Evolutionary conservation across 2,888 invertebrate species (phyloP).

Genomic region (Adelognathus sp.): DNA sequence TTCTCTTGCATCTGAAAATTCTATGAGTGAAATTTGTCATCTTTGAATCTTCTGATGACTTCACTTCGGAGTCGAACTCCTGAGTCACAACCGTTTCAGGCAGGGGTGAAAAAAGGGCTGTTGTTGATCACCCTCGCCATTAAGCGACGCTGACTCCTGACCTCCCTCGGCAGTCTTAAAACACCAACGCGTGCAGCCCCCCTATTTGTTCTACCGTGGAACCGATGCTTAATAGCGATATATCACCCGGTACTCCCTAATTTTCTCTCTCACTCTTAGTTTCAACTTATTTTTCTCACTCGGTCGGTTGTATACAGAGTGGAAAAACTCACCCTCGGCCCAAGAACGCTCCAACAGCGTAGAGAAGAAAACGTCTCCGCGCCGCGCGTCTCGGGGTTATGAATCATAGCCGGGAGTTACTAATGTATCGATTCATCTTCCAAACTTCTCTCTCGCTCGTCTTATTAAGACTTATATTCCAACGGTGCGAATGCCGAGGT

Average conservation of each 20-base stretch:
- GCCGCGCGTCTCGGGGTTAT: slow-evolving; percentile 64
- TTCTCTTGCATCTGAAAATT: too few relatives aligned
- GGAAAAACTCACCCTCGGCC: slow-evolving; percentile 9
- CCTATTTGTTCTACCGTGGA: slow-evolving; percentile 76
- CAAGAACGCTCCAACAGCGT: neutral
- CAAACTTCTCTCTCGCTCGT: slow-evolving; percentile 2
- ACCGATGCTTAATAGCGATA: slow-evolving; percentile 76
- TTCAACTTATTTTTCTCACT: slow-evolving; percentile 28
- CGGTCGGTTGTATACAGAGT: neutral
- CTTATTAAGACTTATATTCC: neutral
- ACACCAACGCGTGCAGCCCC: slow-evolving; percentile 56
- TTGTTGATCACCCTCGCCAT: slow-evolving; percentile 1
- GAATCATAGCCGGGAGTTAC: slow-evolving; percentile 76
- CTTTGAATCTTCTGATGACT: too few relatives aligned
- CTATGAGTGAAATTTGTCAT: too few relatives aligned
- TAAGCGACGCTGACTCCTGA: slow-evolving; percentile 10
- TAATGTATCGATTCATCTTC: slow-evolving; percentile 77
- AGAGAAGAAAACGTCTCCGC: slow-evolving; percentile 28
- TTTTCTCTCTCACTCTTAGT: slow-evolving; percentile 51
- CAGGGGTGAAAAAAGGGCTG: neutral
- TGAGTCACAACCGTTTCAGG: neutral
- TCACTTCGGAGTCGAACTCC: too few relatives aligned
- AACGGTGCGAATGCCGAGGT: neutral
- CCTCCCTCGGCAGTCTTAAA: slow-evolving; percentile 52
- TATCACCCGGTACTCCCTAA: slow-evolving; percentile 63